A percentile compares a stretch with the other conserved stretches of the same genome.
These are phyloP conservation scores for Ryuthela nishihirai DNA, from an alignment of 2,888 invertebrate species.

Conservation along the genomic window DNA sequence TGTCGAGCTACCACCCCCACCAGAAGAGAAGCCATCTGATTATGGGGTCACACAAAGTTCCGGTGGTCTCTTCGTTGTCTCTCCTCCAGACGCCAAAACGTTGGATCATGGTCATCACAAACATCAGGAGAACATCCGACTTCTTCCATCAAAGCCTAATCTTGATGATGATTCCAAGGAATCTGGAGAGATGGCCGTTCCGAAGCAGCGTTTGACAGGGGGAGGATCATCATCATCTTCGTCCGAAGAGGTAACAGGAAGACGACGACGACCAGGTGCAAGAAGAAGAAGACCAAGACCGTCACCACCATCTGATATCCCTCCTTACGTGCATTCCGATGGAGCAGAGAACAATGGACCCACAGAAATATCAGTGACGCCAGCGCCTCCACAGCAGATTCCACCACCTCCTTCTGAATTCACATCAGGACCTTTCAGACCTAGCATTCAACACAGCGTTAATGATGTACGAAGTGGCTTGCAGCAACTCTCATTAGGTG, in stretches of 20 bases:
- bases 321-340: too few species aligned
- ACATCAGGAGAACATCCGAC: too few species aligned
- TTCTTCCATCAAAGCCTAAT: not conserved
- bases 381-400: constrained; percentile 27
- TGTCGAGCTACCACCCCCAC: too few species aligned
- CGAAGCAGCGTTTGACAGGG: not conserved
- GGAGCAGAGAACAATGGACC: too few species aligned
- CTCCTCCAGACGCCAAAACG: too few species aligned
- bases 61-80: too few species aligned
- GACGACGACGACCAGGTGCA: constrained; percentile 4
- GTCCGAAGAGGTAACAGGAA: constrained; percentile 2
- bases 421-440: constrained; percentile 12
- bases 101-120: too few species aligned
- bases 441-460: too few species aligned
- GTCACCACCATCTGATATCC: not conserved
- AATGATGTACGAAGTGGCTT: not conserved
- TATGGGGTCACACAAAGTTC: constrained; percentile 3
- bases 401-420: constrained; percentile 24
- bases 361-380: constrained; percentile 28
- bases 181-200: not conserved
- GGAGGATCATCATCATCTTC: not conserved
- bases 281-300: constrained; percentile 21
- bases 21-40: constrained; percentile 4
- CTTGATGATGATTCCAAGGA: not conserved
- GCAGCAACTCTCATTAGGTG: constrained; percentile 1